Conservation (phyloP, 2,888 invertebrate genomes). For the Eulithis prunata region DNA sequence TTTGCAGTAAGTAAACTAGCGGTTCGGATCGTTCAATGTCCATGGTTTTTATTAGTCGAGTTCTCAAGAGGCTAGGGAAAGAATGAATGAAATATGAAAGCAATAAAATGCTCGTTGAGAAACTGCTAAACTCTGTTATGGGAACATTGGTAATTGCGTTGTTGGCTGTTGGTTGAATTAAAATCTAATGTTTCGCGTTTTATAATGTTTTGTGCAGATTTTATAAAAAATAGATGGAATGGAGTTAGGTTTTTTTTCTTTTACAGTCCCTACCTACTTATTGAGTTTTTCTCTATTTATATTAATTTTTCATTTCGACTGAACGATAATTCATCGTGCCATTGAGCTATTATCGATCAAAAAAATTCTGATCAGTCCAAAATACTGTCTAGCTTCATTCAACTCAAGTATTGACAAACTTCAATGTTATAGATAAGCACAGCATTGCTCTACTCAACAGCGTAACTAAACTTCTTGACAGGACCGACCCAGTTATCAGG, state of each 20-base stretch:
- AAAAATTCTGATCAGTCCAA: too few species aligned
- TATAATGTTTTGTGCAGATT: not conserved
- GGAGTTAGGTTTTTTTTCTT: too few species aligned
- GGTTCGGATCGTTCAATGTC: constrained; percentile 2
- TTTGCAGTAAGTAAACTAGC: constrained; percentile 9
- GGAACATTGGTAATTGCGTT: constrained; percentile 38
- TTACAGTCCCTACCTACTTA: too few species aligned
- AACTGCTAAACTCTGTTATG: constrained; percentile 42
- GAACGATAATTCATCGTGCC: too few species aligned
- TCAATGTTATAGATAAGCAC: constrained; percentile 1
- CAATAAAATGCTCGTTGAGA: constrained; percentile 45
- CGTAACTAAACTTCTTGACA: constrained; percentile 16
- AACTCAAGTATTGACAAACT: not conserved
- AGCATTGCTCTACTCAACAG: not conserved
- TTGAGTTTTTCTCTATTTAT: too few species aligned
- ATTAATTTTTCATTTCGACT: too few species aligned
- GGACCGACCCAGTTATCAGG: not conserved
- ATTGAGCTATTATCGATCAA: too few species aligned
- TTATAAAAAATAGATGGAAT: not conserved
- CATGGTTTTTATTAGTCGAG: constrained; percentile 40
- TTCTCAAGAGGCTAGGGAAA: constrained; percentile 43
- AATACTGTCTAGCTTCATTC: too few species aligned
- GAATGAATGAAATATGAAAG: constrained; percentile 48
- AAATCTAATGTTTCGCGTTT: constrained; percentile 17
- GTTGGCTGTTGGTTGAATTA: constrained; percentile 29